Evolutionary conservation across 1,140 invertebrate genomes (phyloP).

Genomic region (Harpegnathos saltator): DNA sequence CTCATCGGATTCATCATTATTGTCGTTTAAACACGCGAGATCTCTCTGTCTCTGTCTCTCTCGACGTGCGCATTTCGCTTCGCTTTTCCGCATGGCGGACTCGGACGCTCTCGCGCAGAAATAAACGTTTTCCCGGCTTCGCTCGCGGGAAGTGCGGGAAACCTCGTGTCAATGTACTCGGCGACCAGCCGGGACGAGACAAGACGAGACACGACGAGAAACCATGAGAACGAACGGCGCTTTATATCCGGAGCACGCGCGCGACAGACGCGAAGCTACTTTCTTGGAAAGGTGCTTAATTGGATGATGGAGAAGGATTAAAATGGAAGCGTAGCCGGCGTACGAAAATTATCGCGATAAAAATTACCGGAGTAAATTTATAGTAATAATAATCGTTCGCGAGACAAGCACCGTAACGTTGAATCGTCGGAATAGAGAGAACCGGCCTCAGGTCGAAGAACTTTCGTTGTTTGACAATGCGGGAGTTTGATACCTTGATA

Average conservation of each 20-base stretch:
- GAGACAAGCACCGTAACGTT: neutral
- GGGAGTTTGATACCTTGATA: slow-evolving; percentile 8
- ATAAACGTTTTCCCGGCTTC: slow-evolving; percentile 13
- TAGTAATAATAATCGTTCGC: neutral
- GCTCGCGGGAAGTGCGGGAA: slow-evolving; percentile 11
- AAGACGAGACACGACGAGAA: slow-evolving; percentile 17
- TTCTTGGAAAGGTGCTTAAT: slow-evolving; percentile 9
- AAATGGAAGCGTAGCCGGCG: no score
- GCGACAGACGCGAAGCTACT: neutral
- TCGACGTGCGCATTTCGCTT: neutral
- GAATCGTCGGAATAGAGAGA: neutral
- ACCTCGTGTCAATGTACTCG: slow-evolving; percentile 31
- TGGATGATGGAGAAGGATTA: no score
- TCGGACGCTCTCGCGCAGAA: neutral
- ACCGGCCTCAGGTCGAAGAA: neutral
- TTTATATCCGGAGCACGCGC: slow-evolving; percentile 34
- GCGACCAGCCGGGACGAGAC: neutral
- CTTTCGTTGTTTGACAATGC: slow-evolving; percentile 9
- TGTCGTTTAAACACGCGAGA: neutral
- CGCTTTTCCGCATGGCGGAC: neutral
- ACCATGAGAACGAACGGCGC: slow-evolving; percentile 37
- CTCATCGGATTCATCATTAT: neutral
- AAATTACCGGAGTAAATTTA: no score
- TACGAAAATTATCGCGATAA: no score
- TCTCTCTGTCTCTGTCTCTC: no score